Evolutionary conservation across 2,888 invertebrate species (phyloP), one percentile per base, ranked within the genome.

Genomic region (Teleogryllus oceanicus): DNA sequence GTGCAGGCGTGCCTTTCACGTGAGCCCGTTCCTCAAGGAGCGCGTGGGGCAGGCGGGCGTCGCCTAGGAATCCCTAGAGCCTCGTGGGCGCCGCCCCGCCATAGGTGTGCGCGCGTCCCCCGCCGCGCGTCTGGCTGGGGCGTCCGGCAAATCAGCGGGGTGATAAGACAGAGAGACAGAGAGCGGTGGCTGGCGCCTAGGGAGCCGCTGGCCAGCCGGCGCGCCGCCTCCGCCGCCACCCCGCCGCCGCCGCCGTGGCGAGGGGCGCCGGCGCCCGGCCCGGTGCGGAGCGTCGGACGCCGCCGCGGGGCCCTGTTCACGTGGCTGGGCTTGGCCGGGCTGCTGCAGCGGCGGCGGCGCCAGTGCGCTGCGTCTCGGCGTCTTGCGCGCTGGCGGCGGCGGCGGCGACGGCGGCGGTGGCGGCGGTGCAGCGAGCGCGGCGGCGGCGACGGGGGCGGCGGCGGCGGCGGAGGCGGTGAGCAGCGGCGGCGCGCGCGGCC

Each of bases 61-160:
- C 37, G 37, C 37, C 37, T 37, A 37, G 37, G 37, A 37, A 5
- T 37, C 37, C 37, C 37, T 37, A 37, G 37, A 37, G 37, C 37
- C 8, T 37, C 37, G 37, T 37, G 37, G 37, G 37, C 37, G 37
- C 37, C 37, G 37, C 37, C 37, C 37, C 37, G 37, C 37, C 37
- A 37, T 37, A 37, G 37, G 37, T 37, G 37, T 37, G 37, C 8
- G 8, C 8, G 37, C 37, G 37, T 37, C 8, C 37, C 37, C 37
- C 37, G 37, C 37, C 37, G 37, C 37, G 37, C 37, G 37, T 37
- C 37, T 37, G 37, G 37, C 37, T 37, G 37, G 37, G 62, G 62
- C n/a, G 62, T 62, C 62, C 62, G 62, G n/a, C 62, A 62, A 62
- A 62, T 62, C 62, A 62, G 62, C 37, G 62, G 62, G 62, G 62